phyloP scores from a whole-genome alignment of 1,140 invertebrate genomes.

The Drosophila elegans region DNA sequence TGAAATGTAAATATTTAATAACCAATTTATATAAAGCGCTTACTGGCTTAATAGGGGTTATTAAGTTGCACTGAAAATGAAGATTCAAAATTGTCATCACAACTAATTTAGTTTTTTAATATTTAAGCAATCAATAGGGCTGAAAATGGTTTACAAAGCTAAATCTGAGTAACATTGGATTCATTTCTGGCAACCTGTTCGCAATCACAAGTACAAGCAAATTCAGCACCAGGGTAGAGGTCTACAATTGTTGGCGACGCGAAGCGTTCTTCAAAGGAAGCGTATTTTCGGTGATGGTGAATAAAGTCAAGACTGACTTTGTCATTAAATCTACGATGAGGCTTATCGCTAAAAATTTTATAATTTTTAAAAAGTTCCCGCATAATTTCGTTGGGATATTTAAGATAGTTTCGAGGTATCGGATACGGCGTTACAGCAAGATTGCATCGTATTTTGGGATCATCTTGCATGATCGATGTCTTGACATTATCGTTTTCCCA shows the following conservation, averaged over 20 bases:
- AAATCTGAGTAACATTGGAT: conserved; percentile 36
- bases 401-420: conserved; percentile 56
- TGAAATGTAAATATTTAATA: conserved; percentile 45
- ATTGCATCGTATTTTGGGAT: conserved; percentile 37
- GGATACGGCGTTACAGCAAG: conserved; percentile 57
- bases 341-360: conserved; percentile 36
- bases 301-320: conserved; percentile 57
- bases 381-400: conserved; percentile 71
- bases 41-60: neutral
- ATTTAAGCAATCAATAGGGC: neutral
- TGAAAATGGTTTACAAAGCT: neutral
- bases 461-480: conserved; percentile 85
- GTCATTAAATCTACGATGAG: conserved; percentile 57
- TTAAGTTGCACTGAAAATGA: neutral
- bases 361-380: conserved; percentile 64
- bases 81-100: neutral
- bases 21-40: conserved; percentile 36
- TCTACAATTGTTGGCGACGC: conserved; percentile 31
- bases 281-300: conserved; percentile 44
- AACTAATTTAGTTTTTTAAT: neutral
- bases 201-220: conserved; percentile 57
- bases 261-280: conserved; percentile 54
- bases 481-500: conserved; percentile 86
- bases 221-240: conserved; percentile 36
- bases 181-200: conserved; percentile 19